Base-by-base conservation (phyloP, 2,113 vertebrate species). In the Microtus richardsoni region DNA sequence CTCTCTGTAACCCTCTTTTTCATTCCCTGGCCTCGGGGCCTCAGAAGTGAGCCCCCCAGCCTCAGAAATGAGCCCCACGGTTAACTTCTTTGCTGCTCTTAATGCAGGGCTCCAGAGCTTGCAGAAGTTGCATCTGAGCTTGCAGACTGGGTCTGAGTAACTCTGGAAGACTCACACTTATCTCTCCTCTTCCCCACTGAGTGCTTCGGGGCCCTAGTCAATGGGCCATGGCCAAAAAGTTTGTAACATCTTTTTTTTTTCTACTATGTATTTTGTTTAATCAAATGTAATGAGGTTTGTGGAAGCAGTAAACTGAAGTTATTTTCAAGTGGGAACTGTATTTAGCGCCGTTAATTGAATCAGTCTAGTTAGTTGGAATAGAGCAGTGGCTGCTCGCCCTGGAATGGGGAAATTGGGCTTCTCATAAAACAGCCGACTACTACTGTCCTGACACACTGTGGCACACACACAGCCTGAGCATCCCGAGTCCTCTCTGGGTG, bases 301-400 rank as follows among this genome's bases (percentile, higher is more conserved):
- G 60, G 96, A 97, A 92, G 94, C 96, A 93, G 96, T 95, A 96
- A 97, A 96, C 95, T 75, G 92, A 97, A 97, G 97, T 93, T 95
- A 95, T 96, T 97, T 95, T 95, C 95, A 86, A 96, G 94, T 44
- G 92, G 96, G 91, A 95, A 95, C 97, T 97, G 96, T 96, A 96
- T 96, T 96, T 97, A 98, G 96, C 86, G 68, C 88, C n/a, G 82
- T 95, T 96, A 97, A 97, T 96, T 96, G 96, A 96, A 96, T 98
- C 95, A 90, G 96, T 97, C 96, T 97, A 95, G 96, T 95, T 96
- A 93, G 96, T 95, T 94, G 89, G 91, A 94, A 68, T 88, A 94
- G 86, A 97, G 73, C 96, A 93, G 92, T 82, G 88, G 75, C 88
- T 95, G 91, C 93, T 96, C 58, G 95, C 91, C 95, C 88, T 2